These are phyloP conservation scores for Magallana gigas DNA, from an alignment of 1,140 invertebrate species.

Conservation along the genomic window DNA sequence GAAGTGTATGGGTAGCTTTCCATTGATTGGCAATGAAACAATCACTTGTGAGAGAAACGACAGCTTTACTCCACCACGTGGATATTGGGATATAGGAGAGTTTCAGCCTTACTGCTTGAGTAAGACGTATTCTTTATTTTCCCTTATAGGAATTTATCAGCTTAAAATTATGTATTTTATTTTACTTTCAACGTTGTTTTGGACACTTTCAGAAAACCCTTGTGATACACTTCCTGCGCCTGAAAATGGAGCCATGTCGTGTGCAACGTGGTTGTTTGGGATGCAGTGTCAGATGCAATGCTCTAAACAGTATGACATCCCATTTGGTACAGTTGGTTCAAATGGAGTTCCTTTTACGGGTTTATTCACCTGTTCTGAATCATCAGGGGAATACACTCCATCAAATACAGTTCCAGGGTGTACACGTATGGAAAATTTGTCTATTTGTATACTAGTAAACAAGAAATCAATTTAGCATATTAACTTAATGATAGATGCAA, in stretches of 20 bases:
- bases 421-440: constrained; percentile 21
- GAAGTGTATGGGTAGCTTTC: constrained; percentile 46
- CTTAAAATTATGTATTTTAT: neutral
- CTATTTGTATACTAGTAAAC: neutral
- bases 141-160: neutral
- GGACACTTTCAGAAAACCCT: constrained; percentile 40
- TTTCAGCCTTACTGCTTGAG: neutral
- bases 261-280: constrained; percentile 50
- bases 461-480: neutral
- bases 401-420: constrained; percentile 40
- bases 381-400: constrained; percentile 47
- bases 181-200: neutral
- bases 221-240: constrained; percentile 40
- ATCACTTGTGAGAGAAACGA: constrained; percentile 49
- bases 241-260: constrained; percentile 45
- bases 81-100: neutral
- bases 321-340: constrained; percentile 15
- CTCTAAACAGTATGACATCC: constrained; percentile 44
- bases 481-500: neutral
- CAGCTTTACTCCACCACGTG: neutral
- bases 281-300: constrained; percentile 50
- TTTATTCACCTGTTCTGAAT: constrained; percentile 50
- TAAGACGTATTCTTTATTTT: neutral
- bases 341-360: constrained; percentile 38
- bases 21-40: constrained; percentile 44